Evolutionary conservation across 2,888 invertebrate species (phyloP).

Genomic region (Gortyna flavago): DNA sequence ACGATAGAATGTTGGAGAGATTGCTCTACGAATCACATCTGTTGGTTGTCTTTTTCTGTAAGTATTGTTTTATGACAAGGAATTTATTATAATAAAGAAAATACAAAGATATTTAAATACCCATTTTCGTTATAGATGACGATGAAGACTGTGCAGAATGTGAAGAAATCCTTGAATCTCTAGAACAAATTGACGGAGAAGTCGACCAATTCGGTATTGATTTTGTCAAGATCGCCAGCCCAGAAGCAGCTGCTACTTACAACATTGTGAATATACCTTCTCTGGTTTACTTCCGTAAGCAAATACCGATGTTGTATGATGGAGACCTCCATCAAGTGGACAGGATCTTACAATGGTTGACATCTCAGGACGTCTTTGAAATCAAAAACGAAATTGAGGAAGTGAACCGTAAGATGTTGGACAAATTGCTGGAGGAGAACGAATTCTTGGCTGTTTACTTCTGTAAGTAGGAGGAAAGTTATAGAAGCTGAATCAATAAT

Average conservation of each 20-base stretch:
- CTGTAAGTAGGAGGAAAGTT: conserved; percentile 92
- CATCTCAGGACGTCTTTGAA: conserved; percentile 98
- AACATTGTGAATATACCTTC: conserved; percentile 96
- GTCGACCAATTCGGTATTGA: conserved; percentile 98
- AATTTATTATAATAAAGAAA: neutral
- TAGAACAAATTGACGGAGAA: conserved; percentile 98
- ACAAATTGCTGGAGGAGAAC: conserved; percentile 97
- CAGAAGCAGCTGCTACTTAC: conserved; percentile 95
- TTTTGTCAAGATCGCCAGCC: conserved; percentile 97
- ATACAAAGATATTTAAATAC: neutral
- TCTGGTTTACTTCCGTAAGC: conserved; percentile 95
- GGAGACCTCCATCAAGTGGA: conserved; percentile 97
- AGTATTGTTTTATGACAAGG: conserved; percentile 71
- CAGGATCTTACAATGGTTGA: conserved; percentile 96
- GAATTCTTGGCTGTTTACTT: conserved; percentile 98
- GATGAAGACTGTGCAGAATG: conserved; percentile 98
- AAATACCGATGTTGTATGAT: conserved; percentile 96
- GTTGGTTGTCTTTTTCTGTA: conserved; percentile 97
- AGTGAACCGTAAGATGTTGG: conserved; percentile 98
- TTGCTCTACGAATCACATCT: conserved; percentile 96
- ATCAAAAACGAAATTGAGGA: conserved; percentile 99
- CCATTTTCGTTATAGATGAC: conserved; percentile 86
- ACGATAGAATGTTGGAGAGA: conserved; percentile 96
- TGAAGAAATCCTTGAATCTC: conserved; percentile 95
- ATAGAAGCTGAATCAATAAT: neutral